Evolutionary conservation across 1,140 invertebrate species (phyloP).

Genomic region (Lucilia cuprina): DNA sequence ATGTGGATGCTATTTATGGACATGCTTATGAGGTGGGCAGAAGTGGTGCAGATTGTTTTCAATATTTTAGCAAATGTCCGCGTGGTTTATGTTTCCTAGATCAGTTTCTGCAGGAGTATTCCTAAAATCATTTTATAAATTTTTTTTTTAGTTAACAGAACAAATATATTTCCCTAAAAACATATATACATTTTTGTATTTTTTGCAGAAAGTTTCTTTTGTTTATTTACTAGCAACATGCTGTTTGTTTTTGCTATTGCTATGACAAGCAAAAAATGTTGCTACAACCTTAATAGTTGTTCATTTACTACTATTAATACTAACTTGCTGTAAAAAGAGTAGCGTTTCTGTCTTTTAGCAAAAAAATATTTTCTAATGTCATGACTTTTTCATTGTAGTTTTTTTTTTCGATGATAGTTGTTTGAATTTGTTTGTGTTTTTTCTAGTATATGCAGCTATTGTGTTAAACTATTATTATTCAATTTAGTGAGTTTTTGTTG

Average conservation of each 20-base stretch:
- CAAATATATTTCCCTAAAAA: no score
- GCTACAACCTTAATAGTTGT: no score
- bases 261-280: no score
- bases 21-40: constrained; percentile 51
- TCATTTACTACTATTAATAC: background rate
- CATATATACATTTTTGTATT: background rate
- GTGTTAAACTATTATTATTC: constrained; percentile 3
- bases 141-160: background rate
- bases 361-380: background rate
- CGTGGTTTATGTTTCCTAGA: constrained; percentile 48
- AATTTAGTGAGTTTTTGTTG: background rate
- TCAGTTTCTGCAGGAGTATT: constrained; percentile 32
- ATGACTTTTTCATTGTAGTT: background rate
- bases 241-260: background rate
- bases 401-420: background rate
- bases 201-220: background rate
- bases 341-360: background rate
- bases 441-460: background rate
- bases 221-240: background rate
- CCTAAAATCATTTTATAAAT: background rate
- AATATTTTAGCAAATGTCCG: constrained; percentile 47
- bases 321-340: background rate
- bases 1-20: constrained; percentile 50
- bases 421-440: background rate
- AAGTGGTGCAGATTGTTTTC: constrained; percentile 49